phyloP scores from a whole-genome alignment of 2,113 vertebrate genomes.

The Guaruba guarouba region DNA sequence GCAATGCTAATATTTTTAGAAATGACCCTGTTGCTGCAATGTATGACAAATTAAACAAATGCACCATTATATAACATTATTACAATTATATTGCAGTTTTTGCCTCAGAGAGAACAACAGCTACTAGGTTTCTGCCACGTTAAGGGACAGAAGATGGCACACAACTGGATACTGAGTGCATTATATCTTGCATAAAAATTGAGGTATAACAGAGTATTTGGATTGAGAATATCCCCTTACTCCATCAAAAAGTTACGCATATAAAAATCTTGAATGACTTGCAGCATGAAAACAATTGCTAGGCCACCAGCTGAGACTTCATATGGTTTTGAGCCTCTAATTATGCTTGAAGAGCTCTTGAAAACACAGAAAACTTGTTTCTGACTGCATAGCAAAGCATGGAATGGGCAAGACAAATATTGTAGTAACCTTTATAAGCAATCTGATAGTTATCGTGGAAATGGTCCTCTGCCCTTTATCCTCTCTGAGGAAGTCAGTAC shows the following conservation, averaged over 20 bases:
- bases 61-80: not conserved
- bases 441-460: not conserved
- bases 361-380: constrained; percentile 43
- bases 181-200: not conserved
- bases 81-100: not conserved
- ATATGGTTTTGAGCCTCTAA: constrained; percentile 39
- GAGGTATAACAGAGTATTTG: not conserved
- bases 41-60: not conserved
- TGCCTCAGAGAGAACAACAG: not conserved
- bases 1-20: not conserved
- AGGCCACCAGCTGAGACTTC: constrained; percentile 42
- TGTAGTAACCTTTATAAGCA: constrained; percentile 39
- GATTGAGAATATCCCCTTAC: not conserved
- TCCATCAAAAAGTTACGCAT: not conserved
- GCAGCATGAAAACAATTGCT: constrained; percentile 39
- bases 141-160: not conserved
- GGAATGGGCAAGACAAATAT: constrained; percentile 60
- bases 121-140: rapidly evolving
- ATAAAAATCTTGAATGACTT: constrained; percentile 11
- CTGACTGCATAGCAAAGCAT: constrained; percentile 31
- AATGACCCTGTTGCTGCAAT: not conserved
- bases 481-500: not conserved
- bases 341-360: constrained; percentile 36
- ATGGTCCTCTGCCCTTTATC: not conserved
- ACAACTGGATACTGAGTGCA: rapidly evolving